Evolutionary conservation across 2,113 vertebrate species (phyloP).

Genomic region (Sialia sialis): DNA sequence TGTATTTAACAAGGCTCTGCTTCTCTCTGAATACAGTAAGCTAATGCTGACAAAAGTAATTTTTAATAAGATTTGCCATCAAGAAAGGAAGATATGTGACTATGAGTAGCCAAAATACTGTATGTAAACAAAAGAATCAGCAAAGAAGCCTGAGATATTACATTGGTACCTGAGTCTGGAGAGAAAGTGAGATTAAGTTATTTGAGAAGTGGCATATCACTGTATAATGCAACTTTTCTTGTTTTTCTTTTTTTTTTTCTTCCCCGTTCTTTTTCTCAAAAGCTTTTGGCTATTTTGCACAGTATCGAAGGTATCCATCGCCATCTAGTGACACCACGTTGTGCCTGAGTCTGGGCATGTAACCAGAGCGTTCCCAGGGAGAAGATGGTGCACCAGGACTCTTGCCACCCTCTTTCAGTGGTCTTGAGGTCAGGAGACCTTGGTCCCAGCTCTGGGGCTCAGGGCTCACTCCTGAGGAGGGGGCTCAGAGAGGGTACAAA

Average conservation of each 20-base stretch:
- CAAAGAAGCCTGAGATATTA: neutral
- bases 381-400: neutral
- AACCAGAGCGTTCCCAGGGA: neutral
- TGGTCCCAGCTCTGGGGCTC: neutral
- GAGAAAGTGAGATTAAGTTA: neutral
- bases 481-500: neutral
- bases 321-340: constrained; percentile 6
- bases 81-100: neutral
- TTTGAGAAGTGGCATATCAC: neutral
- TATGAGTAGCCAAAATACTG: neutral
- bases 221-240: neutral
- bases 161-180: neutral
- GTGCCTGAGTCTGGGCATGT: neutral
- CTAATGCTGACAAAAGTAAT: neutral
- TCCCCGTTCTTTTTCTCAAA: neutral
- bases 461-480: neutral
- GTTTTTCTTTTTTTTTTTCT: neutral
- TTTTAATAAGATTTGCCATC: neutral
- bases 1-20: neutral
- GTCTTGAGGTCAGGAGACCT: neutral
- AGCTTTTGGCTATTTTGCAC: neutral
- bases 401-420: neutral
- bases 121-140: neutral
- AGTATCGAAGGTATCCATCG: neutral
- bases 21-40: neutral